Base-by-base conservation (phyloP, 1,140 invertebrate genomes). In the Formica exsecta region DNA sequence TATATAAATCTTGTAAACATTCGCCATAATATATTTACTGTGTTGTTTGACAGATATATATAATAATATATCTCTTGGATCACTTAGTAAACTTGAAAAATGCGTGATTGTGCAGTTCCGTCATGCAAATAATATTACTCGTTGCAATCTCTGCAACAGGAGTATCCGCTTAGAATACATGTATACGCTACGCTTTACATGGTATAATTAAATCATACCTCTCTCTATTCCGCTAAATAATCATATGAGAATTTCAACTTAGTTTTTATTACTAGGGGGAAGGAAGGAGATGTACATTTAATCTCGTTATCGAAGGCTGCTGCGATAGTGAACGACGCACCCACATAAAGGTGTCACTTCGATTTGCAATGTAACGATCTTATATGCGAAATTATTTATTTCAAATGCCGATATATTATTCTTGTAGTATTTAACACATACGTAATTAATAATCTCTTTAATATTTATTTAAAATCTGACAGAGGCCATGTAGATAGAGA, bases 291-390 rank as follows among this genome's bases (percentile, higher is more conserved):
- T 85, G 59, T 77, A 90, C 81, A 89, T 83, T 65, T 90, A 90
- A 90, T 90, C 88, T 90, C 88, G 65, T 90, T 90, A 89, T 88
- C 77, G 77, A 90, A 90, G 74, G 77, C 65, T 87, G 79, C 89
- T 88, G 65, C 85, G 84, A 85, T 81, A 62, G 64, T 36, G 38
- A 90, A 88, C 32, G 74, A 74, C 70, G 61, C 90, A 85, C 25
- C 32, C 54, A 44, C 73, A 59, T 65, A 61, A 83, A 48, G 66
- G 62, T 54, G 70, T 51, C 61, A 25, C 62, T 91, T 87, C 48
- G 76, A 66, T 81, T 51, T 85, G 9, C 70, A 75, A 80, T 85
- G 62, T 36, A 13, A 32, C 25, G 22, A 61, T 70, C 7, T 16
- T 44, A 13, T 19, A 22, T 54, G 51, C 51, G 54, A 79, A 90